phyloP scores from a whole-genome alignment of 2,797 vertebrate species.

The Oryzias dopingdopingensis region DNA sequence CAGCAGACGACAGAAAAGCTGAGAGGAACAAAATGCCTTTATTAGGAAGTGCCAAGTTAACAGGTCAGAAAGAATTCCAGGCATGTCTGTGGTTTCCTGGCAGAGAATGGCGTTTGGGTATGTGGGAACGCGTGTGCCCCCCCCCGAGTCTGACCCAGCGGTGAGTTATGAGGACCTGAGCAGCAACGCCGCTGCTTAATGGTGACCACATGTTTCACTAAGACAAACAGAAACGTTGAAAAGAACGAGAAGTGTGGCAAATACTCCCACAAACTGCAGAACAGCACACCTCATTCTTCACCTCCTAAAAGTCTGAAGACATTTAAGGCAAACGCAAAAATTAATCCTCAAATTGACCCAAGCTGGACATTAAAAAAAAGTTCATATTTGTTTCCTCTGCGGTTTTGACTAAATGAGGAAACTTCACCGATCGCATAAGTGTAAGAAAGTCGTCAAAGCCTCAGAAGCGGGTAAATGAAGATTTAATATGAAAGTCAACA shows the following conservation, averaged over 20 bases:
- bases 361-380: too few relatives aligned
- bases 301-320: too few relatives aligned
- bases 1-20: constrained; percentile 14
- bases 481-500: neutral
- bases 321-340: too few relatives aligned
- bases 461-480: neutral
- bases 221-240: constrained; percentile 30
- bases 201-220: constrained; percentile 23
- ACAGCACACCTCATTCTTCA: too few relatives aligned
- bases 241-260: constrained; percentile 11
- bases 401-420: too few relatives aligned
- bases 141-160: constrained; percentile 29
- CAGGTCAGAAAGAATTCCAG: constrained; percentile 51
- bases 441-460: neutral
- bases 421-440: too few relatives aligned
- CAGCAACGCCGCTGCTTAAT: constrained; percentile 15
- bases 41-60: constrained; percentile 56
- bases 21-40: constrained; percentile 37
- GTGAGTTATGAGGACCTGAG: constrained; percentile 37
- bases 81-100: constrained; percentile 59
- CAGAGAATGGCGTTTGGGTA: constrained; percentile 17
- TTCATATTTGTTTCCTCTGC: too few relatives aligned
- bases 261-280: neutral
- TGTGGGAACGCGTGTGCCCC: constrained; percentile 20
- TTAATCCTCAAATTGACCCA: too few relatives aligned